These are phyloP conservation scores for Pseudoips prasinana DNA, from an alignment of 2,888 invertebrate species.

Conservation along the genomic window DNA sequence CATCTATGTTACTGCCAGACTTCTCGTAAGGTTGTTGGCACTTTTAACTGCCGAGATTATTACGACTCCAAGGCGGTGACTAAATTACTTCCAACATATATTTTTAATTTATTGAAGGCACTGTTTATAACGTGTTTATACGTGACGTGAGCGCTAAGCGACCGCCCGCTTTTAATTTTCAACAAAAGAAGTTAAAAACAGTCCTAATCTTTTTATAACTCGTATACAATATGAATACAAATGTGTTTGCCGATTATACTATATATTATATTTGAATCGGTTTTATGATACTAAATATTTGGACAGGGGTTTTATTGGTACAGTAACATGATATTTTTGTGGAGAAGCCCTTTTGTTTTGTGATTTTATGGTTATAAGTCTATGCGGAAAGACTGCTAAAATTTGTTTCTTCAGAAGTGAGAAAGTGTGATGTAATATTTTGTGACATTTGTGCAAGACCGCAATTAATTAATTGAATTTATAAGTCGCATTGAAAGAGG, in stretches of 20 bases:
- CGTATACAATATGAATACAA: slow-evolving; percentile 68
- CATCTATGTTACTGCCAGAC: too few relatives aligned
- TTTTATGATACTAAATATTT: slow-evolving; percentile 80
- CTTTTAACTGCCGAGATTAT: slow-evolving; percentile 35
- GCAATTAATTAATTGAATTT: neutral
- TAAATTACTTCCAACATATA: slow-evolving; percentile 53
- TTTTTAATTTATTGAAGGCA: slow-evolving; percentile 69
- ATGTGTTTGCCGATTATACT: slow-evolving; percentile 70
- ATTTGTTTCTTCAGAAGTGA: slow-evolving; percentile 34
- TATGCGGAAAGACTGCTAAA: slow-evolving; percentile 77
- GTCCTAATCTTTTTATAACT: slow-evolving; percentile 72
- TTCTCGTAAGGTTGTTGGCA: slow-evolving; percentile 37
- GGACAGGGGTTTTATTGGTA: slow-evolving; percentile 74
- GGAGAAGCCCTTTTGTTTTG: slow-evolving; percentile 60
- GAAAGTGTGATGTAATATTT: slow-evolving; percentile 19
- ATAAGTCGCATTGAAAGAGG: neutral
- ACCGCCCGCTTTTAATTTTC: slow-evolving; percentile 68
- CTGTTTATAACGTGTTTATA: slow-evolving; percentile 67
- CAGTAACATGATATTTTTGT: slow-evolving; percentile 77
- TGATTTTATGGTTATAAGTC: slow-evolving; percentile 68
- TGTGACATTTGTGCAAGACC: slow-evolving; percentile 1
- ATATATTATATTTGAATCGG: slow-evolving; percentile 76
- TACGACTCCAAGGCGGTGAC: slow-evolving; percentile 25
- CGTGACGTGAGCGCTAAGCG: slow-evolving; percentile 67
- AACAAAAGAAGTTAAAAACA: slow-evolving; percentile 72